phyloP scores from a whole-genome alignment of 2,113 vertebrate genomes.

The Chrysemys picta region DNA sequence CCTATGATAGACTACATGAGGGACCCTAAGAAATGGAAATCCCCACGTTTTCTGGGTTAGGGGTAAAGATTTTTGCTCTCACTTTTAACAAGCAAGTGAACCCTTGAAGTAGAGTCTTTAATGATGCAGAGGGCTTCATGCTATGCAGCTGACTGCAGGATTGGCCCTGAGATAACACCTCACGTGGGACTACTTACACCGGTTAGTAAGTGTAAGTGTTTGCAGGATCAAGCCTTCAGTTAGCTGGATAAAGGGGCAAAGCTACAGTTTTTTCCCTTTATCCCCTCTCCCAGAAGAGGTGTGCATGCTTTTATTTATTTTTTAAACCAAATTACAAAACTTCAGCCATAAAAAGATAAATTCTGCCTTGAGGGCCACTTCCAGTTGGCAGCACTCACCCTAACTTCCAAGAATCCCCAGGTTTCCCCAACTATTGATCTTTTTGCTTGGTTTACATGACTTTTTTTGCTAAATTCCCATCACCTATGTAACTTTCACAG shows the following conservation, averaged over 20 bases:
- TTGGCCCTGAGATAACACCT: neutral
- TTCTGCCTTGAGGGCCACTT: too few relatives aligned
- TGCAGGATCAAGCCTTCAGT: neutral
- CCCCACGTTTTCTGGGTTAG: neutral
- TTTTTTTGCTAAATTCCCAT: neutral
- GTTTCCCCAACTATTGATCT: neutral
- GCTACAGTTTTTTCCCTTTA: neutral
- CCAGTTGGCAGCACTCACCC: neutral
- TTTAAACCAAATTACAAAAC: neutral
- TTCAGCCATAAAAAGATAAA: neutral
- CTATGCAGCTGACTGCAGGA: accelerated
- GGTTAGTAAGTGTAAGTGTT: accelerated
- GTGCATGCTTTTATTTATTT: neutral
- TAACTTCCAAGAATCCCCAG: neutral
- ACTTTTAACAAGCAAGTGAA: neutral
- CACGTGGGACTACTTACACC: neutral
- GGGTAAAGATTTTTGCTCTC: accelerated
- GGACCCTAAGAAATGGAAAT: neutral
- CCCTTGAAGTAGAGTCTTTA: neutral
- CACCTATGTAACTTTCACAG: neutral
- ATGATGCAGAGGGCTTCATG: neutral
- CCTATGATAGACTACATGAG: neutral
- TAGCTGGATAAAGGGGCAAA: accelerated
- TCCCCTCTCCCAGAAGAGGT: accelerated
- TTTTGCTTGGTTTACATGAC: neutral